Percentiles rank a stretch among this genome's conserved stretches.
These are phyloP conservation scores for Emydoidea blandingii DNA, from an alignment of 2,797 vertebrate species.

Conservation along the genomic window DNA sequence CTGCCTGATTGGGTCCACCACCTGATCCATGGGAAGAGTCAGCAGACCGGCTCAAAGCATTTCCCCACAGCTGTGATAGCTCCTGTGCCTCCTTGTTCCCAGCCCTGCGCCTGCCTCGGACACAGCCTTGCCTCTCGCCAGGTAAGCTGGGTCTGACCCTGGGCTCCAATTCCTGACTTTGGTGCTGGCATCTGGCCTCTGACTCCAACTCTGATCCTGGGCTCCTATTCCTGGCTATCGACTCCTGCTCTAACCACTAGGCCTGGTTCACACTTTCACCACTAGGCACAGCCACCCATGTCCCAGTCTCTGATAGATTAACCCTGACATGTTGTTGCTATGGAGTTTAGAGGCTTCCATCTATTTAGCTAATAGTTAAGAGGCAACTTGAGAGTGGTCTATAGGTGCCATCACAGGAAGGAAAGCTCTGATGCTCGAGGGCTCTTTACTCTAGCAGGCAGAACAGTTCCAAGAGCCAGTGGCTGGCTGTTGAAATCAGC, in stretches of 20 bases:
- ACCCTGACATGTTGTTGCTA: neutral
- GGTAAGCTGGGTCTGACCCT: neutral
- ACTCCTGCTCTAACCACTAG: neutral
- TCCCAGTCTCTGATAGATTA: neutral
- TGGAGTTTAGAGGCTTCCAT: neutral
- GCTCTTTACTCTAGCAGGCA: neutral
- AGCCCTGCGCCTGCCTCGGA: no score
- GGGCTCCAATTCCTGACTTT: neutral
- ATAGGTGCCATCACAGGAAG: neutral
- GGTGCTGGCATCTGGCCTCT: no score
- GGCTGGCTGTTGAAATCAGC: neutral
- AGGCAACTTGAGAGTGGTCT: rapidly evolving
- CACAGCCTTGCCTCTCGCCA: neutral
- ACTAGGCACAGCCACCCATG: neutral
- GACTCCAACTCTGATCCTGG: neutral
- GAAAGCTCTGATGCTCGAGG: neutral
- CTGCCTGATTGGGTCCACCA: neutral
- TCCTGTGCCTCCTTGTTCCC: neutral
- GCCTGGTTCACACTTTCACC: neutral
- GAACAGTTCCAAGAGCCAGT: neutral
- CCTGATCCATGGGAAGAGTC: no score
- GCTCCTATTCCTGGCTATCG: neutral
- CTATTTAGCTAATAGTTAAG: rapidly evolving
- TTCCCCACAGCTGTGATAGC: neutral
- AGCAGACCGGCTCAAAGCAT: neutral